These are phyloP conservation scores for Scaptomyza hsui DNA, from an alignment of 1,140 invertebrate species.

Conservation along the genomic window DNA sequence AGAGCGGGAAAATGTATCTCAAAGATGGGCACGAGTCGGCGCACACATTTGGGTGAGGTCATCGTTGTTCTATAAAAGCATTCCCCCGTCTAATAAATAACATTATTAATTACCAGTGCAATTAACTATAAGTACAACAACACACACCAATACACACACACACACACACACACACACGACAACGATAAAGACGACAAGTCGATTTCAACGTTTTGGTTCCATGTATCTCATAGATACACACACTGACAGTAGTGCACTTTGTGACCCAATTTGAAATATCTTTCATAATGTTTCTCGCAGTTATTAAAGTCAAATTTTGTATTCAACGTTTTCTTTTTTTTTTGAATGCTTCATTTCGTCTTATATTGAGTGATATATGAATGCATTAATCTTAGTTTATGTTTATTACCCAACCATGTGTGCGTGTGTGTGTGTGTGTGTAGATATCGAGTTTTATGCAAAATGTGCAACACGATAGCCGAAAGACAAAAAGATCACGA, in stretches of 20 bases:
- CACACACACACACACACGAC: slow-evolving; percentile 19
- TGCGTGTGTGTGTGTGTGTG: too few relatives aligned
- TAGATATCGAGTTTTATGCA: slow-evolving; percentile 58
- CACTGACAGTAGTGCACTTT: slow-evolving; percentile 59
- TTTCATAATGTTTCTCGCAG: slow-evolving; percentile 43
- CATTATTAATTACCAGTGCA: slow-evolving; percentile 83
- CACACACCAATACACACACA: slow-evolving; percentile 37
- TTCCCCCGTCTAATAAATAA: slow-evolving; percentile 75
- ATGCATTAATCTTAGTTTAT: slow-evolving; percentile 81
- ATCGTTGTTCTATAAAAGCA: slow-evolving; percentile 62
- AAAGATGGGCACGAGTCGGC: slow-evolving; percentile 45
- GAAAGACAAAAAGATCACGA: slow-evolving; percentile 21
- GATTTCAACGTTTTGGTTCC: slow-evolving; percentile 22
- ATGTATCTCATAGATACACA: slow-evolving; percentile 10
- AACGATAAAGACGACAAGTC: slow-evolving; percentile 20
- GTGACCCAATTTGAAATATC: slow-evolving; percentile 69
- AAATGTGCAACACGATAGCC: slow-evolving; percentile 60
- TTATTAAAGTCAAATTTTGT: slow-evolving; percentile 50
- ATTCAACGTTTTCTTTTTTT: slow-evolving; percentile 14
- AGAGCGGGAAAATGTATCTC: slow-evolving; percentile 11
- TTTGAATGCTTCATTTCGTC: slow-evolving; percentile 57
- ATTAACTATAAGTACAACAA: slow-evolving; percentile 78
- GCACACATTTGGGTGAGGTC: slow-evolving; percentile 73
- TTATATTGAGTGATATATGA: slow-evolving; percentile 76
- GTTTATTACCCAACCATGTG: slow-evolving; percentile 55